Conservation (phyloP, 2,797 vertebrate genomes). For the Falco columbarius region DNA sequence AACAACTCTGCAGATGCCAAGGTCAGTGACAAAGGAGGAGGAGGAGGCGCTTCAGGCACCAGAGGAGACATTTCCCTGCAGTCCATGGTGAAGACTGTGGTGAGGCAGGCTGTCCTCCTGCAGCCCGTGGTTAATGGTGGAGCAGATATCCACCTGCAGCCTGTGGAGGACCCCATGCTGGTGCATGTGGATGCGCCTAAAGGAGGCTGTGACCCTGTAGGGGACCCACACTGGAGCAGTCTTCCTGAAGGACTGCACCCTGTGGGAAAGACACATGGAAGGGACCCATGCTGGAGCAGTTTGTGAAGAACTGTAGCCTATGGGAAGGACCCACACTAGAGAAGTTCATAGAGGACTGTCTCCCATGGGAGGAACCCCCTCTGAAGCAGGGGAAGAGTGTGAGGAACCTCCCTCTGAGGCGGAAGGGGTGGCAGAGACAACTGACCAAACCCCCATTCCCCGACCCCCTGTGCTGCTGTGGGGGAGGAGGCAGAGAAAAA, state of each 20-base stretch:
- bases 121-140: no score
- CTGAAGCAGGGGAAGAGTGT: neutral
- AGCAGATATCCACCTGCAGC: no score
- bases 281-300: no score
- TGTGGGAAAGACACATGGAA: neutral
- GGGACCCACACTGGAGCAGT: no score
- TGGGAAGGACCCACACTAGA: neutral
- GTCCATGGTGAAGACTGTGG: no score
- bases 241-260: neutral
- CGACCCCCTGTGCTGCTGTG: rapidly evolving
- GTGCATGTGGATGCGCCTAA: no score
- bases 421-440: neutral
- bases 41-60: neutral
- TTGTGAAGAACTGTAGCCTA: neutral
- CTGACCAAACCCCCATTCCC: neutral
- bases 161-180: no score
- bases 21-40: no score
- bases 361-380: rapidly evolving
- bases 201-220: no score
- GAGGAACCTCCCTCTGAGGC: neutral
- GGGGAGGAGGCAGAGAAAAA: neutral
- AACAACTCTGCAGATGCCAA: no score
- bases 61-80: neutral
- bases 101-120: no score
- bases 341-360: neutral